Percentiles rank a stretch among this genome's conserved stretches.
Conservation (phyloP, 1,140 invertebrate species). For the Triops longicaudatus region DNA sequence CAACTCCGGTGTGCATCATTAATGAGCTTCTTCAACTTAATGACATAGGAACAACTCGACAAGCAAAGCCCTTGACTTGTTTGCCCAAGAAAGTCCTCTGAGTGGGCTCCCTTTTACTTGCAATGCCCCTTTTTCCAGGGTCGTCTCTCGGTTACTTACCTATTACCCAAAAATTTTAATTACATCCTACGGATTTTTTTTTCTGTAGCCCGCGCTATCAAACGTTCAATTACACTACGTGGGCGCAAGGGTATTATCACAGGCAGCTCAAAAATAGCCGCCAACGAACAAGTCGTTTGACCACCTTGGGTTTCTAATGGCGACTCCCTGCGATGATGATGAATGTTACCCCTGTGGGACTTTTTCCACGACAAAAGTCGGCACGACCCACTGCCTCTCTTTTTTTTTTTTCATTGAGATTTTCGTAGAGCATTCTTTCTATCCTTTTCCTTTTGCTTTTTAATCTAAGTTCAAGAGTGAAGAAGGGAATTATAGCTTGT, state of each 20-base stretch:
- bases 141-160: not conserved
- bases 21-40: slow-evolving; percentile 9
- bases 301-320: slow-evolving; percentile 1
- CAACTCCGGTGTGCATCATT: not conserved
- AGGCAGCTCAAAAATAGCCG: not conserved
- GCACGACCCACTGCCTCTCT: not conserved
- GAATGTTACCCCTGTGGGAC: slow-evolving; percentile 6
- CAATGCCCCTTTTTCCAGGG: not conserved
- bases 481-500: not conserved
- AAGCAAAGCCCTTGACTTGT: not conserved
- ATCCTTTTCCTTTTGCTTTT: not conserved
- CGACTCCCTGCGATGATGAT: slow-evolving; percentile 10
- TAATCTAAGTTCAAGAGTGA: not conserved
- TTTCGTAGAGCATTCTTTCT: not conserved
- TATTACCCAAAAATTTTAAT: not conserved
- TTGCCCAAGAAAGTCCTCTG: not conserved
- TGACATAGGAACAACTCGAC: not conserved
- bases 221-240: not conserved
- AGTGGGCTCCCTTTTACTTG: not conserved
- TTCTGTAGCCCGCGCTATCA: not conserved
- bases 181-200: not conserved
- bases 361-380: not conserved
- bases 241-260: not conserved
- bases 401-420: slow-evolving; percentile 4
- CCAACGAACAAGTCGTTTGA: not conserved